These are phyloP conservation scores for Oryzias melastigma DNA, from an alignment of 2,113 vertebrate genomes.

Conservation along the genomic window DNA sequence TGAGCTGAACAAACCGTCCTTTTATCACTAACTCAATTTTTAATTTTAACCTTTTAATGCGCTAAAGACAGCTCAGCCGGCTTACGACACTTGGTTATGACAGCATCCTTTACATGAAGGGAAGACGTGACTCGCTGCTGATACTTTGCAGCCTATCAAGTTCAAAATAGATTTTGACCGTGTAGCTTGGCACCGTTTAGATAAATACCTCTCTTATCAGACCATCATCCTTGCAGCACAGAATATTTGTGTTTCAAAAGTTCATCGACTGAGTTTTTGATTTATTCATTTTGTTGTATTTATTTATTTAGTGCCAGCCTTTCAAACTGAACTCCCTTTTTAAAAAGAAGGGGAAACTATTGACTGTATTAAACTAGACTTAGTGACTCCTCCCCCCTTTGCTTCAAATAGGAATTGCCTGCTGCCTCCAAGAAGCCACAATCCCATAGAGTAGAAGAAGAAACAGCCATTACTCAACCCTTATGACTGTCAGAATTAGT, in stretches of 20 bases:
- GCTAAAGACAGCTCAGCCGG: slow-evolving; percentile 39
- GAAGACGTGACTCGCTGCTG: slow-evolving; percentile 26
- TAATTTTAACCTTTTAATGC: slow-evolving; percentile 54
- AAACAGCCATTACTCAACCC: too few species aligned
- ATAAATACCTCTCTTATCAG: background rate
- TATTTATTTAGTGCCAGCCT: too few species aligned
- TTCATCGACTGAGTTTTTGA: too few species aligned
- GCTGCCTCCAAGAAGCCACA: too few species aligned
- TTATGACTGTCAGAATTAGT: too few species aligned
- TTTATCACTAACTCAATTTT: slow-evolving; percentile 63
- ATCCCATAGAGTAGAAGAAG: too few species aligned
- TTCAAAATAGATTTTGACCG: slow-evolving; percentile 12
- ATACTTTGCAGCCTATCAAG: slow-evolving; percentile 9
- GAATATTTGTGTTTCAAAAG: background rate
- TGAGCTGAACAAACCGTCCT: slow-evolving; percentile 57
- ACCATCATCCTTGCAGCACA: background rate
- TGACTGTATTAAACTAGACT: too few species aligned
- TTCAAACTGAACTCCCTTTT: too few species aligned
- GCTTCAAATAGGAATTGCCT: too few species aligned
- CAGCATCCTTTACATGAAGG: slow-evolving; percentile 27
- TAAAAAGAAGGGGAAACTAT: too few species aligned
- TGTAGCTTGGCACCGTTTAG: background rate
- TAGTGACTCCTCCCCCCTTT: too few species aligned
- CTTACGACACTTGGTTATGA: slow-evolving; percentile 30
- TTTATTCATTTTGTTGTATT: too few species aligned